Conservation (phyloP, 2,888 invertebrate species). For the Ennomos erosarius region DNA sequence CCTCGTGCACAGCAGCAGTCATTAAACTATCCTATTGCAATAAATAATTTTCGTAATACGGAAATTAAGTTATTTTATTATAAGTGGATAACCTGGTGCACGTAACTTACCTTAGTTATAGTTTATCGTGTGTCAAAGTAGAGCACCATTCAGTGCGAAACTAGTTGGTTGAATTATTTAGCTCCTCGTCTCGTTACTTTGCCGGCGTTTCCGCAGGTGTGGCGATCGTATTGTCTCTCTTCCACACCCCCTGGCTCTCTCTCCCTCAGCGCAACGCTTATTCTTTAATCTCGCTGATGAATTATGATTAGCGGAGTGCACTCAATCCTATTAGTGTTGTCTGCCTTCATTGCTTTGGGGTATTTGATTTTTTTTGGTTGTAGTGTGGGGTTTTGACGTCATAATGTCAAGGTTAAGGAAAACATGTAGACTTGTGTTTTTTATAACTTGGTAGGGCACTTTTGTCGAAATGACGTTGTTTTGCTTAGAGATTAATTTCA, state of each 20-base stretch:
- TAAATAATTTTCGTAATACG: too few relatives aligned
- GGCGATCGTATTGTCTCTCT: conserved; percentile 82
- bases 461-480: too few relatives aligned
- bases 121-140: conserved; percentile 35
- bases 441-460: too few relatives aligned
- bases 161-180: conserved; percentile 80
- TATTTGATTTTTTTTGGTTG: conserved; percentile 61
- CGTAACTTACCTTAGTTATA: not conserved
- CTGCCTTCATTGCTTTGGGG: conserved; percentile 60
- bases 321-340: conserved; percentile 79
- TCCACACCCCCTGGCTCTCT: conserved; percentile 46
- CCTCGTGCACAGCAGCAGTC: too few relatives aligned
- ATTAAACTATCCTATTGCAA: too few relatives aligned
- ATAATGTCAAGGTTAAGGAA: too few relatives aligned
- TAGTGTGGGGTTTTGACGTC: not conserved
- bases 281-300: conserved; percentile 85
- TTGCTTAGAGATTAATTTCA: too few relatives aligned
- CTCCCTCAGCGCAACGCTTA: conserved; percentile 69
- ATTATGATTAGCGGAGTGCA: conserved; percentile 85
- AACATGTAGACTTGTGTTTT: too few relatives aligned
- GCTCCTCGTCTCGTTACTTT: conserved; percentile 82
- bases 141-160: conserved; percentile 61
- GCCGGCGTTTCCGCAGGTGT: conserved; percentile 82
- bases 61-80: too few relatives aligned
- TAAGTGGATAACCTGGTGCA: too few relatives aligned